Percentiles rank a stretch among this genome's conserved stretches.
phyloP scores from a whole-genome alignment of 1,140 invertebrate species.

The Druon quercuslanigerum region DNA sequence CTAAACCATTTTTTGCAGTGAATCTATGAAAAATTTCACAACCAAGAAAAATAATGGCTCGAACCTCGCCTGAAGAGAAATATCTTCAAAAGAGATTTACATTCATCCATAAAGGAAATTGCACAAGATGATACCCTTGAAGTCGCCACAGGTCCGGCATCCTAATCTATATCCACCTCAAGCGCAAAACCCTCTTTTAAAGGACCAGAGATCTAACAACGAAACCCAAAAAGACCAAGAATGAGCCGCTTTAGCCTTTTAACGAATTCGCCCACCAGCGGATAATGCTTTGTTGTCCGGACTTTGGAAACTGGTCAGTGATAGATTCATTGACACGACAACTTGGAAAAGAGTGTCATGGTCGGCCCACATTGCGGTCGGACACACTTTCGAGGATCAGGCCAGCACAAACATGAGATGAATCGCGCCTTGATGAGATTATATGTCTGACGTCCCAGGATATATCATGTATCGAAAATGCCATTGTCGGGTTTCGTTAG shows the following conservation, averaged over 20 bases:
- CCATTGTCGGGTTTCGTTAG: slow-evolving; percentile 56
- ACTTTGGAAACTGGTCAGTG: slow-evolving; percentile 16
- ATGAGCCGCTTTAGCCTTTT: background rate
- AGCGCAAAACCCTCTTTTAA: too few species aligned
- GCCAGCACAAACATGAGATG: slow-evolving; percentile 59
- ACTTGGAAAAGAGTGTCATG: slow-evolving; percentile 65
- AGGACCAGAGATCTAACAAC: too few species aligned
- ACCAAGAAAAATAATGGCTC: too few species aligned
- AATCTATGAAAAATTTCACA: too few species aligned
- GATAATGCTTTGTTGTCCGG: slow-evolving; percentile 12
- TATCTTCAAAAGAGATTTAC: too few species aligned
- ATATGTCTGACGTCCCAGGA: slow-evolving; percentile 43
- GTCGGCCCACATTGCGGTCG: slow-evolving; percentile 57
- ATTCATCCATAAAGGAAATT: too few species aligned
- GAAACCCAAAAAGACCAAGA: background rate
- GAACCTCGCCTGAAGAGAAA: too few species aligned
- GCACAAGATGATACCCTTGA: too few species aligned
- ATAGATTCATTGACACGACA: slow-evolving; percentile 53
- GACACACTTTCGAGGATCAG: slow-evolving; percentile 58
- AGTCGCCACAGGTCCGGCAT: too few species aligned
- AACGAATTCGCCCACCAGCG: background rate
- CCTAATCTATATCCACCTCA: too few species aligned
- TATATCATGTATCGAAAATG: slow-evolving; percentile 58
- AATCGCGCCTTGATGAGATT: slow-evolving; percentile 57
- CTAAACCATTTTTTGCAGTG: too few species aligned